Evolutionary conservation across 2,888 invertebrate species (phyloP).

Genomic region (Zelleria hepariella): DNA sequence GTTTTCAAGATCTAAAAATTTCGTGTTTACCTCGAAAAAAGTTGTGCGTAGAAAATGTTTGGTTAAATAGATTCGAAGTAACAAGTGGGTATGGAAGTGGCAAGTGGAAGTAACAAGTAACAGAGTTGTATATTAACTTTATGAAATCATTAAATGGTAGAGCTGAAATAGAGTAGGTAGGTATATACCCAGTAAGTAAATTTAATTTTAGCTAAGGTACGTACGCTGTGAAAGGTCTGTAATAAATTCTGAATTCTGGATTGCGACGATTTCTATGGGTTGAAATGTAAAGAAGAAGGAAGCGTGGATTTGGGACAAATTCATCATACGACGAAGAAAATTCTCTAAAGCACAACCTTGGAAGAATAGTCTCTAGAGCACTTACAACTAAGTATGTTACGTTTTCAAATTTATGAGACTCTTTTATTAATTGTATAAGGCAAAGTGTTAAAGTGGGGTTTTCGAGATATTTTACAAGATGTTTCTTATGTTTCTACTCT

Average conservation of each 20-base stretch:
- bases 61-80: constrained; percentile 23
- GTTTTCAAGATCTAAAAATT: not conserved
- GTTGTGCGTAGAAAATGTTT: constrained; percentile 65
- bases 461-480: constrained; percentile 33
- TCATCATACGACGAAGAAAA: constrained; percentile 31
- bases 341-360: constrained; percentile 72
- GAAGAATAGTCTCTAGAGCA: constrained; percentile 69
- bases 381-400: constrained; percentile 30
- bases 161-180: too few species aligned
- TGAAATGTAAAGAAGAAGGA: too few species aligned
- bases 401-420: constrained; percentile 35
- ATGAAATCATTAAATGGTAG: too few species aligned
- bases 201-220: too few species aligned
- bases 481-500: not conserved
- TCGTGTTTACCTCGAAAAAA: constrained; percentile 49
- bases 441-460: constrained; percentile 68
- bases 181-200: too few species aligned
- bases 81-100: constrained; percentile 27
- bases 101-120: too few species aligned
- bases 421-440: constrained; percentile 58
- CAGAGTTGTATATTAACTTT: too few species aligned
- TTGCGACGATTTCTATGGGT: too few species aligned
- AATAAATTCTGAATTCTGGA: too few species aligned
- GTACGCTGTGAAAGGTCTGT: too few species aligned
- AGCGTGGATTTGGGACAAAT: too few species aligned